phyloP scores from a whole-genome alignment of 2,113 vertebrate genomes.

The Chaetura pelagica region DNA sequence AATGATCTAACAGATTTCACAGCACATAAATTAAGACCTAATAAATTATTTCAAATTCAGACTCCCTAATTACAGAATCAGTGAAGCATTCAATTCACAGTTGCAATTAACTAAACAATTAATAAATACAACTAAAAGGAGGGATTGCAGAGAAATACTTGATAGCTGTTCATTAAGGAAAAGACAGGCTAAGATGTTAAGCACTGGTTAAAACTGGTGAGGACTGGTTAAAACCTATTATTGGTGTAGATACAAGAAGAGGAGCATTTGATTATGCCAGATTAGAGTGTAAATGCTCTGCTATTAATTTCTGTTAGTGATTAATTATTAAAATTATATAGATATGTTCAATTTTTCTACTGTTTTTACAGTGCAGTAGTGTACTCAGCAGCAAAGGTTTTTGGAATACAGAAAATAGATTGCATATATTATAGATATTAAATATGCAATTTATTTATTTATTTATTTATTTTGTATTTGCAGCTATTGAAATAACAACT shows the following conservation, averaged over 20 bases:
- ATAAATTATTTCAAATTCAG: conserved; percentile 79
- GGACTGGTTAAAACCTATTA: not conserved
- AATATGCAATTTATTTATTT: not conserved
- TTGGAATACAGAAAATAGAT: not conserved
- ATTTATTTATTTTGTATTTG: not conserved
- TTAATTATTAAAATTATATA: not conserved
- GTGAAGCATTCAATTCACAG: conserved; percentile 68
- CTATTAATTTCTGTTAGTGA: not conserved
- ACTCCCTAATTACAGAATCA: conserved; percentile 73
- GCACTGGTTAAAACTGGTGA: not conserved
- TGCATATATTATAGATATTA: too few relatives aligned
- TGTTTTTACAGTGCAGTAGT: not conserved
- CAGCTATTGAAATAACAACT: not conserved
- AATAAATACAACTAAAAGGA: conserved; percentile 55
- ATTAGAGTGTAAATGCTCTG: not conserved
- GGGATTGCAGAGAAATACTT: not conserved
- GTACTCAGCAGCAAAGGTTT: not conserved
- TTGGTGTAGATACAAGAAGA: not conserved
- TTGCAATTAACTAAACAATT: conserved; percentile 66
- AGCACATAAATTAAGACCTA: conserved; percentile 86
- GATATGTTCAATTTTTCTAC: not conserved
- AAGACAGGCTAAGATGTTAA: conserved; percentile 17
- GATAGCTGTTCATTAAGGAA: not conserved
- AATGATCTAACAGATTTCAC: conserved; percentile 87
- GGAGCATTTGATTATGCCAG: not conserved